phyloP scores from a whole-genome alignment of 2,797 vertebrate genomes.

The Myripristis jacobus region DNA sequence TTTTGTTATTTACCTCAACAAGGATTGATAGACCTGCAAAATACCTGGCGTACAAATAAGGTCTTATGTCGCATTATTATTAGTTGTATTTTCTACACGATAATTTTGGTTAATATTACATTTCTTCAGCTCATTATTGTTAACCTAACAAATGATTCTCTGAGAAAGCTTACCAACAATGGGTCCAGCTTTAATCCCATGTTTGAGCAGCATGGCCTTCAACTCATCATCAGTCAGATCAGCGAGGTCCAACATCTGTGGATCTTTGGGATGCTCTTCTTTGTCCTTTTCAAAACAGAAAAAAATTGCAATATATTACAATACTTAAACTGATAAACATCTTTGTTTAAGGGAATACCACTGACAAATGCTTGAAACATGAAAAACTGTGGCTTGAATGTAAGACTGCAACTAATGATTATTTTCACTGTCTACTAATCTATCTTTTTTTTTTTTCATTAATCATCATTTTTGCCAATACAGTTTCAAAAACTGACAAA shows the following conservation, averaged over 20 bases:
- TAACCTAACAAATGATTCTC: not conserved
- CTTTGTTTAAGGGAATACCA: too few species aligned
- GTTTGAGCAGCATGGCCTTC: constrained; percentile 76
- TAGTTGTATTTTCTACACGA: too few species aligned
- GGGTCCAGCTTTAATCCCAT: constrained; percentile 86
- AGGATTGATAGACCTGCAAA: too few species aligned
- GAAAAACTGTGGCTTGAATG: constrained; percentile 2
- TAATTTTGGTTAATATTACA: too few species aligned
- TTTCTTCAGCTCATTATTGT: not conserved
- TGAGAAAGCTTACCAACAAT: constrained; percentile 82
- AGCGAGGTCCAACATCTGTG: constrained; percentile 72
- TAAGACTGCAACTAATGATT: too few species aligned
- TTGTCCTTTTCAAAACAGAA: constrained; percentile 37
- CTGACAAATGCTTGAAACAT: not conserved
- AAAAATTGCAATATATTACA: constrained; percentile 3
- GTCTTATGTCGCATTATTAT: too few species aligned
- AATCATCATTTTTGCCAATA: too few species aligned
- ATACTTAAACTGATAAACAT: not conserved
- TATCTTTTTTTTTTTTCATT: too few species aligned
- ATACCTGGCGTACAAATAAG: too few species aligned
- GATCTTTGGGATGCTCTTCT: constrained; percentile 20
- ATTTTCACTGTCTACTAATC: too few species aligned
- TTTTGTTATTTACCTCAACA: too few species aligned
- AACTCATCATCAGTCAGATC: constrained; percentile 84
- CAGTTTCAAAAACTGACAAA: too few species aligned